These are phyloP conservation scores for Smittia sp. DNA, from an alignment of 2,888 invertebrate genomes.

Conservation along the genomic window DNA sequence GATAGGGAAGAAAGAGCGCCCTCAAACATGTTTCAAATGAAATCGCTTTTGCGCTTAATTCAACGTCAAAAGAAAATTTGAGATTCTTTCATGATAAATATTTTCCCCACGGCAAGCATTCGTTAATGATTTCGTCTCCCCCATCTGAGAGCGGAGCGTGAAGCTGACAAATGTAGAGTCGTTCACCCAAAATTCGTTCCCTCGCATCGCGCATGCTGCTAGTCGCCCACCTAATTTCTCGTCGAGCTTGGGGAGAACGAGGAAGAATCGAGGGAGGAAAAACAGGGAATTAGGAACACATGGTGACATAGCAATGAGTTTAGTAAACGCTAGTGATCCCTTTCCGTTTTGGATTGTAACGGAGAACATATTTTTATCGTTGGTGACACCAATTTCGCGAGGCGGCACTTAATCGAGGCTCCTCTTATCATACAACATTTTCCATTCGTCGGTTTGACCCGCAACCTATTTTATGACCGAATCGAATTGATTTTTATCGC, in stretches of 20 bases:
- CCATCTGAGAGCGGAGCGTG: no score
- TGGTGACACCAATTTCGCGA: not conserved
- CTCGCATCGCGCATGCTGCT: conserved; percentile 1
- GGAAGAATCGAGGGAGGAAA: not conserved
- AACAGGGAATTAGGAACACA: conserved; percentile 9
- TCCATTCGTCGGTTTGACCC: not conserved
- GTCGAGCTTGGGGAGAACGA: not conserved
- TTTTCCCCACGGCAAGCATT: no score
- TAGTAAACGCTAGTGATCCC: not conserved
- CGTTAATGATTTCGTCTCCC: no score
- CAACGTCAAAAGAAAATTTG: no score
- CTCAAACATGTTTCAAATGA: no score
- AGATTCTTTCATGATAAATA: no score
- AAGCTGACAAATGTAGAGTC: no score
- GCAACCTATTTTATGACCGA: not conserved
- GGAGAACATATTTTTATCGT: no score
- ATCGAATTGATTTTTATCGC: not conserved
- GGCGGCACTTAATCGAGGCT: not conserved
- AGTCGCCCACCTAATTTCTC: not conserved
- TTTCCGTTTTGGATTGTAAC: not conserved
- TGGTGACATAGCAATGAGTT: conserved; percentile 8
- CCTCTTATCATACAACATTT: not conserved
- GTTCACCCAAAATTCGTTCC: no score
- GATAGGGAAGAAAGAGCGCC: no score
- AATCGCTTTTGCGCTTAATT: no score